Evolutionary conservation across 2,113 vertebrate species (phyloP).

Genomic region (Apodemus sylvaticus): DNA sequence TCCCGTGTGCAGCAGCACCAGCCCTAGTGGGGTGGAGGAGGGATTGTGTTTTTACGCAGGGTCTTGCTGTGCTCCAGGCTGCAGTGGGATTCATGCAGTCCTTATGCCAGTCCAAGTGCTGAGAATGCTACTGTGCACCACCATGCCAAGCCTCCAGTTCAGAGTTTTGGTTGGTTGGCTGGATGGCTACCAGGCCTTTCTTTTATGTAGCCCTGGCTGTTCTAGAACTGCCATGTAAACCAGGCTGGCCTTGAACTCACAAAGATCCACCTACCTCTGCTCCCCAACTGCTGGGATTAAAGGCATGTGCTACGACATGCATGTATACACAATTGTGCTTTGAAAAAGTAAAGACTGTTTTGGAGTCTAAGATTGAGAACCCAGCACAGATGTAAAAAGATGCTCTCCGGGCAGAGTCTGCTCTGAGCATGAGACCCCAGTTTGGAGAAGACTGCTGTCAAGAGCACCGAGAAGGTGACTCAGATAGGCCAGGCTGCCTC

Average conservation of each 20-base stretch:
- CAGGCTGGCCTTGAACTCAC: background rate
- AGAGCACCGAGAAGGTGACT: background rate
- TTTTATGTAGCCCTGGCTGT: background rate
- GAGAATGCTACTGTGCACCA: too few species aligned
- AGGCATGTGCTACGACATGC: background rate
- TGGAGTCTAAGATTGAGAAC: background rate
- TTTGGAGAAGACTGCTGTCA: background rate
- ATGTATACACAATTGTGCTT: background rate
- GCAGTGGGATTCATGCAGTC: background rate
- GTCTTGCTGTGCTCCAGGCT: background rate
- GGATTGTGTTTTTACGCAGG: background rate
- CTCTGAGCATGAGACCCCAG: too few species aligned
- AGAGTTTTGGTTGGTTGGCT: background rate
- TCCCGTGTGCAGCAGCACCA: fast-evolving
- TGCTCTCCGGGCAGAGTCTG: background rate
- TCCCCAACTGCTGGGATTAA: background rate
- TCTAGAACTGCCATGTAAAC: background rate
- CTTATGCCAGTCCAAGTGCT: background rate
- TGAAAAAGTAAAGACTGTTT: background rate
- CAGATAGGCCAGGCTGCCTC: fast-evolving
- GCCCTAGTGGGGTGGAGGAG: fast-evolving
- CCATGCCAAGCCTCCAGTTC: background rate
- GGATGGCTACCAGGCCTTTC: background rate
- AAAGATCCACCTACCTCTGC: background rate
- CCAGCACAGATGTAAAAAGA: too few species aligned